These are phyloP conservation scores for Hypotaenidia philippensis DNA, from an alignment of 2,797 vertebrate genomes.

Conservation along the genomic window DNA sequence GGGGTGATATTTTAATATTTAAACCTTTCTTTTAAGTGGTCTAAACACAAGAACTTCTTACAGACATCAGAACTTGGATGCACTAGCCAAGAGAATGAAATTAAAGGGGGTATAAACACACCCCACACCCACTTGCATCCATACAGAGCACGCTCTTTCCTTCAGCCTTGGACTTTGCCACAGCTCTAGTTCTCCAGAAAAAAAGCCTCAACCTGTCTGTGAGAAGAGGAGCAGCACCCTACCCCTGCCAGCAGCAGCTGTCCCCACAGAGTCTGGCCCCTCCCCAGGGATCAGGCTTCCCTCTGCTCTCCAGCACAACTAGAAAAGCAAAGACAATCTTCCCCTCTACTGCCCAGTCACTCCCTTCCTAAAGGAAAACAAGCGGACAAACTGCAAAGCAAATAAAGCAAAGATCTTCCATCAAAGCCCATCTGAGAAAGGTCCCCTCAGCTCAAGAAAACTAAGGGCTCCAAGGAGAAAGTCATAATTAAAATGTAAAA, in stretches of 20 bases:
- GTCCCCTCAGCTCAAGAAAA: not conserved
- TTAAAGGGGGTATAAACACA: not conserved
- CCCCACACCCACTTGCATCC: not conserved
- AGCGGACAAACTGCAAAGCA: not conserved
- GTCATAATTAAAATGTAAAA: not conserved
- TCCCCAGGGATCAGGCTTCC: not conserved
- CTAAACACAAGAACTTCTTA: not conserved
- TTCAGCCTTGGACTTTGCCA: not conserved
- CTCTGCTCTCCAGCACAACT: not conserved
- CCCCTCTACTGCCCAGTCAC: not conserved
- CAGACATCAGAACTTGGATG: not conserved
- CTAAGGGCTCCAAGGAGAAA: not conserved
- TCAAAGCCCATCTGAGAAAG: not conserved
- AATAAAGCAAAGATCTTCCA: not conserved
- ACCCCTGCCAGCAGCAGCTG: not conserved
- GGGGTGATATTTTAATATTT: not conserved
- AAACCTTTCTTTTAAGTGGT: not conserved
- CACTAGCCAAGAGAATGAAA: not conserved
- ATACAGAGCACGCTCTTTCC: not conserved
- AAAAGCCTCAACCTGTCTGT: not conserved
- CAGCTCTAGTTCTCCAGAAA: not conserved
- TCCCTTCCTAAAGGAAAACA: not conserved
- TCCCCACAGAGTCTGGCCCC: not conserved
- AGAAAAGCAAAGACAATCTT: not conserved
- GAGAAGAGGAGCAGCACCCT: not conserved